Conservation (phyloP, 2,888 invertebrate species). For the Meghimatium bilineatum region DNA sequence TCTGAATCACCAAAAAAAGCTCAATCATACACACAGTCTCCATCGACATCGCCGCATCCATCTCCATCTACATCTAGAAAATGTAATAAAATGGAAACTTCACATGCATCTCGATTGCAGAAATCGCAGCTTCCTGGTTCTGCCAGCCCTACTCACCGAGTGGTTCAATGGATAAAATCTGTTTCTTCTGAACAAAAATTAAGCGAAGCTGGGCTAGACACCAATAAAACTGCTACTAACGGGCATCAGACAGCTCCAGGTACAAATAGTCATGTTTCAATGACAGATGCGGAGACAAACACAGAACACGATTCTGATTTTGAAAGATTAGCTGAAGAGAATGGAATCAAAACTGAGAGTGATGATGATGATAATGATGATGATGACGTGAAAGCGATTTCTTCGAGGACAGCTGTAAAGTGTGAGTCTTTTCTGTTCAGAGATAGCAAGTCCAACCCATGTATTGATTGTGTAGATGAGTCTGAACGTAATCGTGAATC, state of each 20-base stretch:
- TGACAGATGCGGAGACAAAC: constrained; percentile 59
- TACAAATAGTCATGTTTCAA: constrained; percentile 36
- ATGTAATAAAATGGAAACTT: constrained; percentile 37
- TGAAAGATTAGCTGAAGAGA: constrained; percentile 54
- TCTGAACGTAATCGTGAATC: constrained; percentile 64
- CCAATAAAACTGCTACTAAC: neutral
- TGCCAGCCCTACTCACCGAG: constrained; percentile 67
- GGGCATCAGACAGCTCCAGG: neutral
- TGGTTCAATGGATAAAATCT: constrained; percentile 75
- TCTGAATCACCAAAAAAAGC: constrained; percentile 47
- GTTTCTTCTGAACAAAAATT: constrained; percentile 62
- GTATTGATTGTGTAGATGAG: constrained; percentile 61
- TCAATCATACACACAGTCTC: constrained; percentile 57
- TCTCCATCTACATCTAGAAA: constrained; percentile 63
- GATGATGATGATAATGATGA: constrained; percentile 47
- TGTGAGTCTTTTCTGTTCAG: neutral
- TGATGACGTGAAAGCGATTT: constrained; percentile 20
- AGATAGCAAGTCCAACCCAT: constrained; percentile 26
- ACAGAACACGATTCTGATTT: constrained; percentile 61
- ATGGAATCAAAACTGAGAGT: constrained; percentile 34
- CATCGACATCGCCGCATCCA: constrained; percentile 64
- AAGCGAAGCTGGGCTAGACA: constrained; percentile 6
- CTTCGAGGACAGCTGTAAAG: neutral
- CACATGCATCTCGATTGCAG: constrained; percentile 53
- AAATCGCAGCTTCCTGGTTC: constrained; percentile 62